Base-by-base conservation (phyloP, 1,140 invertebrate species). In the Habropoda laboriosa region DNA sequence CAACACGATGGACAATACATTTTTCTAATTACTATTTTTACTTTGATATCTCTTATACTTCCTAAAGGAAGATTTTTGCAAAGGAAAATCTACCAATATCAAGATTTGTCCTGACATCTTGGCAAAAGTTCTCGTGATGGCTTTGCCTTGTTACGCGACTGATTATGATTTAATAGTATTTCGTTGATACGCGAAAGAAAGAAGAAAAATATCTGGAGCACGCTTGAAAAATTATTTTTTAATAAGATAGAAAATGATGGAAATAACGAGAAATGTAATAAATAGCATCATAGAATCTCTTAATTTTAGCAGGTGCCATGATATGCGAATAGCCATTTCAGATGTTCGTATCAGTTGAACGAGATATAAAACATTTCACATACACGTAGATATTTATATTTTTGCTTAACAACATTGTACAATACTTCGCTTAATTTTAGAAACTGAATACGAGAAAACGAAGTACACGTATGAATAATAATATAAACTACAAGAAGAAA, bases 241-340 rank as follows among this genome's bases (percentile, higher is more conserved):
- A 40, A 2, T 13, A 40, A 13, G 10, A 3, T 38, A 10, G 30
- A 16, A 30, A 30, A 30, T 30, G 7, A 30, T 30, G 2, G 0
- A 10, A 6, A 18, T 12, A 30, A 55, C 0, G 3, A 16, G n/a
- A n/a, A 30, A 6, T 38, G n/a, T n/a, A n/a, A n/a, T n/a, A n/a
- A 7, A 24, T 24, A 24, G 1, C 38, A 61, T 2, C 3, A 16
- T n/a, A 30, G 18, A 64, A 27, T 67, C 24, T 66, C 5, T n/a
- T 12, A 24, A 40, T 42, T 40, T 49, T 63, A 18, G 51, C 49
- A 12, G 18, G 75, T 78, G 75, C 75, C 75, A 78, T 78, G 42
- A 40, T 61, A 40, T 32, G 32, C 2, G 61, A n/a, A 30, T 38
- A 24, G 10, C 13, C 8, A 16, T 32, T 30, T 21, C 1, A 16